Base-by-base conservation (phyloP, 2,797 vertebrate genomes). In the Enteromius fasciolatus region DNA sequence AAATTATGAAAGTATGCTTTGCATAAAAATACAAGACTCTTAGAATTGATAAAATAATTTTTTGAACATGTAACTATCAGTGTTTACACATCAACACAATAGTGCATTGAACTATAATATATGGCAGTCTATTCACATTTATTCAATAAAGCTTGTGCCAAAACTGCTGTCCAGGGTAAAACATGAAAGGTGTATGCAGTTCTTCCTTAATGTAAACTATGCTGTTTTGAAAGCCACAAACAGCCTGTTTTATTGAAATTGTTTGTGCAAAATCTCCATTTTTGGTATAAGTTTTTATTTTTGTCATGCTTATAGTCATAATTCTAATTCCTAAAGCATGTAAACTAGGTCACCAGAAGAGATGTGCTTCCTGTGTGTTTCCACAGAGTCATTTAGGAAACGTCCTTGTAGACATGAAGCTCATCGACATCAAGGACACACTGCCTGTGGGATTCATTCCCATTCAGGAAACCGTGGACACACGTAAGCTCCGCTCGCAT, bases 391-490 rank as follows among this genome's bases (percentile, higher is more conserved):
- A 99, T 90, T 93, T 99, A 90, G 98, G 98, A 79, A 99, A 99
- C 0, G 98, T 99, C 80, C 92, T 99, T 83, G 98, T 99, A 83
- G 98, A 99, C 89, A 98, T 99, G 98, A 99, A 99, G 92, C 94
- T 99, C 87, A 99, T 99, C 63, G 98, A 99, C 83, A 96, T 98
- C 90, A 99, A 98, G 93, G 98, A 99, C 93, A 99, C 98, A 0
- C 92, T 99, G 86, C 98, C 98, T 0, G 97, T 99, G 9, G 98
- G 98, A 78, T 99, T 99, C 92, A 99, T 99, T 85, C 97, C 98
- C 0, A 98, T 99, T 86, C 98, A 99, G 89, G 98, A 99, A 91
- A 99, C 98, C 0, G 95, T 97, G 31, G 98, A 99, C 86, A 98
- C 98, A 83, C 98, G 98, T 99, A 93, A 97, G 97, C 93, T 81